Percentiles rank a stretch among this genome's conserved stretches.
These are phyloP conservation scores for Cyprinodon diabolis DNA, from an alignment of 2,797 vertebrate genomes.

Conservation along the genomic window DNA sequence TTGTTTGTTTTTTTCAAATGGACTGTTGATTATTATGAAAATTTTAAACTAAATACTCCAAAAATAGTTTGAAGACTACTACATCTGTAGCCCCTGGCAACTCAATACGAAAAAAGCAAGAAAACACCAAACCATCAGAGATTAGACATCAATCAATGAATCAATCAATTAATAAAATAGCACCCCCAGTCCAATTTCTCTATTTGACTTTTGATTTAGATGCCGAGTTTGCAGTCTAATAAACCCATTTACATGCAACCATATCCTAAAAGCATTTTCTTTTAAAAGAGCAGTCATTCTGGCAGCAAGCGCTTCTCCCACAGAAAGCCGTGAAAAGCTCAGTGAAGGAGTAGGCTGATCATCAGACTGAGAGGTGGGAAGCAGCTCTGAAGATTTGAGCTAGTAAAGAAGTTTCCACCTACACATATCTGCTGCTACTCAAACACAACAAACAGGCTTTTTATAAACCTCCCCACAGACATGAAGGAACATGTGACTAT, in stretches of 20 bases:
- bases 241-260: slow-evolving; percentile 1
- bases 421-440: slow-evolving; percentile 29
- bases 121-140: too few relatives aligned
- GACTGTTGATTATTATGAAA: too few relatives aligned
- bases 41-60: too few relatives aligned
- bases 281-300: neutral
- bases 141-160: too few relatives aligned
- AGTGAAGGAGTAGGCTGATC: slow-evolving; percentile 25
- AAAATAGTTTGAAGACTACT: too few relatives aligned
- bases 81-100: too few relatives aligned
- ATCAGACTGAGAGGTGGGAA: slow-evolving; percentile 39
- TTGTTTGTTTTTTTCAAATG: too few relatives aligned
- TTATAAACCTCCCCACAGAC: slow-evolving; percentile 13
- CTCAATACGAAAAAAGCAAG: too few relatives aligned
- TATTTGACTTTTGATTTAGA: neutral
- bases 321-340: slow-evolving; percentile 6
- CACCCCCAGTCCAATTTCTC: neutral
- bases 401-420: slow-evolving; percentile 40
- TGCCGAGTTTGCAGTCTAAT: neutral
- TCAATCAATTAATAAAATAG: too few relatives aligned
- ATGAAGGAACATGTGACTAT: neutral
- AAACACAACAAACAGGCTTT: slow-evolving; percentile 41
- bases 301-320: neutral
- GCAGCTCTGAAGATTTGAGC: slow-evolving; percentile 26
- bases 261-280: neutral